These are phyloP conservation scores for Xenops minutus DNA, from an alignment of 2,797 vertebrate species.

Conservation along the genomic window DNA sequence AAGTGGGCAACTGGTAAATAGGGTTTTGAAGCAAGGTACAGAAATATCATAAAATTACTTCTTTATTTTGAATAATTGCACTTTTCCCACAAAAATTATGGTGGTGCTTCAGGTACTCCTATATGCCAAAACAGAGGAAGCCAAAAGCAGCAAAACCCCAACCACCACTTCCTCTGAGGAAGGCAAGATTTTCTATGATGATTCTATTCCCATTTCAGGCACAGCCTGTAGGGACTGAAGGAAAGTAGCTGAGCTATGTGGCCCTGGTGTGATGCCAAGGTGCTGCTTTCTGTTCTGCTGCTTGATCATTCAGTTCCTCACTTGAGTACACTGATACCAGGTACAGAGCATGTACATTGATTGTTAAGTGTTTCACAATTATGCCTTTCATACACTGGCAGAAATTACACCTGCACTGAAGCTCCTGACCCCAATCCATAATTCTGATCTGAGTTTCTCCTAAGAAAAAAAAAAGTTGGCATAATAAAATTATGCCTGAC, in stretches of 20 bases:
- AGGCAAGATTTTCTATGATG: neutral
- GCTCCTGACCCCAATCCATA: neutral
- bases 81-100: neutral
- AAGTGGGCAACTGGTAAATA: neutral
- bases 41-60: neutral
- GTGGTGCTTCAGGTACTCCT: neutral
- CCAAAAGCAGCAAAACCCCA: neutral
- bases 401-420: neutral
- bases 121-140: neutral
- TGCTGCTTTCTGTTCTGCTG: neutral
- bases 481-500: neutral
- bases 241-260: neutral
- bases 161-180: neutral
- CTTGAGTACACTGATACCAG: neutral
- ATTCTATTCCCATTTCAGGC: neutral
- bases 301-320: neutral
- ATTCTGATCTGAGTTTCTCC: neutral
- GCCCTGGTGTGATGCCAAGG: neutral
- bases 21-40: neutral
- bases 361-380: neutral
- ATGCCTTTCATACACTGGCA: neutral
- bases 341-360: accelerated
- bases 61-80: neutral
- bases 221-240: neutral
- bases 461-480: neutral